Base-by-base conservation (phyloP, 1,140 invertebrate genomes). In the Apis cerana region DNA sequence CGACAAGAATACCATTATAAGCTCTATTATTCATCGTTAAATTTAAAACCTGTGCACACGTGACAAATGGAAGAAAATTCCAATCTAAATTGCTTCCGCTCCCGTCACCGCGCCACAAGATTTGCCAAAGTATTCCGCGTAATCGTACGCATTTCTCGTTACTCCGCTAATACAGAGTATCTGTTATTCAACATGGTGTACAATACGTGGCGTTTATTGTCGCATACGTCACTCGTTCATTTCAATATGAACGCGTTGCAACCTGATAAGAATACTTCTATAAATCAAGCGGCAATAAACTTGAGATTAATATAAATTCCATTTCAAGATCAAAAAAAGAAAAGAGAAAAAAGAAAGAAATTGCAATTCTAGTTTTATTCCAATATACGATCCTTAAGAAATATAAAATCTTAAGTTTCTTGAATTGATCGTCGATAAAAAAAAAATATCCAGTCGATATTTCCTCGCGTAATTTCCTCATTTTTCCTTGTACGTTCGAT, bases 271-370 rank as follows among this genome's bases (percentile, higher is more conserved):
- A 48, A 15, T 21, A 79, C 67, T 62, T 64, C 27, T 61, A 80
- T 80, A 80, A 72, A 72, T 80, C 77, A 80, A 52, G 2, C 8
- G 27, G 48, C 27, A 80, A 80, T 72, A 72, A 80, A 64, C 17
- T 72, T 23, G 58, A 0, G 9, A 13, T 7, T 27, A 43, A 71
- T 80, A 69, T 33, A 72, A 54, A 54, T 59, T 69, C 33, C 64
- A 27, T 9, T 13, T n/a, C 15, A 33, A 17, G 56, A 80, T 64
- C 21, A 4, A 43, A 62, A 59, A 21, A 65, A 19, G 11, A 33
- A 65, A 65, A 10, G 3, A 11, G 12, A 1, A 23, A 23, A 56
- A 15, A 54, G 3, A 54, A 54, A 54, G 54, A 56, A 56, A 56
- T 17, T 17, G 54, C 7, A 56, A 56, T 56, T 43, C 33, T 33